phyloP scores from a whole-genome alignment of 2,797 vertebrate species.

The Sebastes trivittatus region DNA sequence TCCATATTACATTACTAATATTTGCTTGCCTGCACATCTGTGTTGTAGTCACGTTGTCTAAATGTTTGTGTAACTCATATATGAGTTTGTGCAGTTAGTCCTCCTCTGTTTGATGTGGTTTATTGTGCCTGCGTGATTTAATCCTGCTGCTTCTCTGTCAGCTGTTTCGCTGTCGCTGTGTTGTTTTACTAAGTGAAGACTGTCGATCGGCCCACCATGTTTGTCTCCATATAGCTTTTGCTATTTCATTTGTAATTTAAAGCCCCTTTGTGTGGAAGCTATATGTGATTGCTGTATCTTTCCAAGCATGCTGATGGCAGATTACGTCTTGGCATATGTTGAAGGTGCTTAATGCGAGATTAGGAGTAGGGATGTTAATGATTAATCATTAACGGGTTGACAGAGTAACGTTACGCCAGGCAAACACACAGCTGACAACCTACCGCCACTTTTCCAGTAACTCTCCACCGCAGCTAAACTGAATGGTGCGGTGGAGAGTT shows the following conservation, averaged over 20 bases:
- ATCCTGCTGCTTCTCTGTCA: neutral
- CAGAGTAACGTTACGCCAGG: too few species aligned
- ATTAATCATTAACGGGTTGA: too few species aligned
- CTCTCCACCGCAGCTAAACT: too few species aligned
- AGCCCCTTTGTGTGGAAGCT: neutral
- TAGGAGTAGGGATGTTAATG: too few species aligned
- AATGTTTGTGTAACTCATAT: constrained; percentile 4
- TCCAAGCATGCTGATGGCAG: neutral
- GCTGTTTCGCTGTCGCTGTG: neutral
- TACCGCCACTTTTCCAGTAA: too few species aligned
- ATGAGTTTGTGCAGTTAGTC: neutral
- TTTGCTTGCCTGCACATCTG: neutral
- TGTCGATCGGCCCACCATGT: neutral
- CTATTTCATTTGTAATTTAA: neutral
- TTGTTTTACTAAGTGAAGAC: neutral
- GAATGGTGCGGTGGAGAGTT: too few species aligned
- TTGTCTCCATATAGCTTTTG: neutral
- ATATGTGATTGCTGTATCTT: neutral
- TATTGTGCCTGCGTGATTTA: neutral
- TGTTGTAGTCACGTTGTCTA: neutral
- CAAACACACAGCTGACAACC: too few species aligned
- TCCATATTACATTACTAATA: neutral
- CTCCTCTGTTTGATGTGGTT: neutral
- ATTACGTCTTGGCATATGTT: neutral
- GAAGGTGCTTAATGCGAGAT: neutral